These are phyloP conservation scores for Heliconius himera DNA, from an alignment of 1,140 invertebrate species.

Conservation along the genomic window DNA sequence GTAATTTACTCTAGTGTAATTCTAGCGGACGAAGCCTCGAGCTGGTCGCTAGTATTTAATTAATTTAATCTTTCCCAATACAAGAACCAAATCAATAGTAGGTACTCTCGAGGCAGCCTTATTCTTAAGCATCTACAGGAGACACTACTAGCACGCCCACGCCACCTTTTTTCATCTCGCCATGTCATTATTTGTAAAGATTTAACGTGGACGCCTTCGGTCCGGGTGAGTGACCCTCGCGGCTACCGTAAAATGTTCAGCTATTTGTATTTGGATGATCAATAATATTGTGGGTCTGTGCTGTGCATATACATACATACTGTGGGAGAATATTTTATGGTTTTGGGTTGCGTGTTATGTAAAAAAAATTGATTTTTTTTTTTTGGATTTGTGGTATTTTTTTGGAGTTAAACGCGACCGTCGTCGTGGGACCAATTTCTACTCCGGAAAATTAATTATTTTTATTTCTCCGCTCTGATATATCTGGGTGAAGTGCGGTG, in stretches of 20 bases:
- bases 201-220: constrained; percentile 35
- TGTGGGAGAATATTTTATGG: not conserved
- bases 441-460: too few species aligned
- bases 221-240: constrained; percentile 21
- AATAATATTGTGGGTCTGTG: not conserved
- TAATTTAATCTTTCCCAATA: not conserved
- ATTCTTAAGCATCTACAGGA: not conserved
- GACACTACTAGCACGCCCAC: not conserved
- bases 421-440: too few species aligned
- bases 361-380: not conserved
- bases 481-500: too few species aligned
- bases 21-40: too few species aligned
- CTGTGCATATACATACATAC: not conserved
- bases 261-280: constrained; percentile 16
- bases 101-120: not conserved
- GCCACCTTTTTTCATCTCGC: constrained; percentile 20
- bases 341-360: not conserved
- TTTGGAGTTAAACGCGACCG: too few species aligned
- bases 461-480: too few species aligned
- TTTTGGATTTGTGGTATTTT: too few species aligned
- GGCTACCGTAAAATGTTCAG: constrained; percentile 11
- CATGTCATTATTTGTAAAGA: constrained; percentile 38
- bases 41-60: not conserved
- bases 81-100: not conserved
- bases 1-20: too few species aligned